These are phyloP conservation scores for Pachypsylla venusta DNA, from an alignment of 1,140 invertebrate genomes.

Conservation along the genomic window DNA sequence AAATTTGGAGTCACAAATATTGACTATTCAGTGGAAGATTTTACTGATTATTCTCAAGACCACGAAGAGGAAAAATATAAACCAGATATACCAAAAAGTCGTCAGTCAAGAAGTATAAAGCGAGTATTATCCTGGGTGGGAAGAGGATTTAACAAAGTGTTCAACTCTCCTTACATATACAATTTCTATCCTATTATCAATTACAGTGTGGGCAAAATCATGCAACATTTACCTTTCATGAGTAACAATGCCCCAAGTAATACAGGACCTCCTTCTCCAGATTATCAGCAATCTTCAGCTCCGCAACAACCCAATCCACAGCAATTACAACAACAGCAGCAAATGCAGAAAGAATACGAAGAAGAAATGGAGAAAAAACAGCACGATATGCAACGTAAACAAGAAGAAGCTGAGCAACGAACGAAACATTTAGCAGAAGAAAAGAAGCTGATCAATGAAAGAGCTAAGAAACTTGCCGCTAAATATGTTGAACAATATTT, in stretches of 20 bases:
- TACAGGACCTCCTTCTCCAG: not conserved
- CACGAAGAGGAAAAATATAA: not conserved
- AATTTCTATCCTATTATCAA: slow-evolving; percentile 3
- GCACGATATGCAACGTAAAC: not conserved
- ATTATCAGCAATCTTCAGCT: not conserved
- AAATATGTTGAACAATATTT: not conserved
- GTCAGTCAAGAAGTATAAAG: not conserved
- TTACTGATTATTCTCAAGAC: slow-evolving; percentile 4
- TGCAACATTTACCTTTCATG: not conserved
- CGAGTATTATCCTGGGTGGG: not conserved
- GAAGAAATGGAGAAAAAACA: not conserved
- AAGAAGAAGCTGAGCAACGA: not conserved
- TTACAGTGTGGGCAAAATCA: slow-evolving; percentile 3
- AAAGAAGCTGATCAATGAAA: not conserved
- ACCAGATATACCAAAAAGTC: not conserved
- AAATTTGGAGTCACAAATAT: not conserved
- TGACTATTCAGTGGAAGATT: not conserved
- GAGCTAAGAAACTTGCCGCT: not conserved
- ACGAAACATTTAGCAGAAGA: not conserved
- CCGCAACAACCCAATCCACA: not conserved
- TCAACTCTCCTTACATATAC: slow-evolving; percentile 4
- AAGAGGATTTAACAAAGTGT: not conserved
- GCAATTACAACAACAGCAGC: not conserved
- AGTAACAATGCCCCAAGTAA: not conserved
- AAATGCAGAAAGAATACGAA: not conserved